phyloP scores from a whole-genome alignment of 2,113 vertebrate genomes.

The Lota lota region DNA sequence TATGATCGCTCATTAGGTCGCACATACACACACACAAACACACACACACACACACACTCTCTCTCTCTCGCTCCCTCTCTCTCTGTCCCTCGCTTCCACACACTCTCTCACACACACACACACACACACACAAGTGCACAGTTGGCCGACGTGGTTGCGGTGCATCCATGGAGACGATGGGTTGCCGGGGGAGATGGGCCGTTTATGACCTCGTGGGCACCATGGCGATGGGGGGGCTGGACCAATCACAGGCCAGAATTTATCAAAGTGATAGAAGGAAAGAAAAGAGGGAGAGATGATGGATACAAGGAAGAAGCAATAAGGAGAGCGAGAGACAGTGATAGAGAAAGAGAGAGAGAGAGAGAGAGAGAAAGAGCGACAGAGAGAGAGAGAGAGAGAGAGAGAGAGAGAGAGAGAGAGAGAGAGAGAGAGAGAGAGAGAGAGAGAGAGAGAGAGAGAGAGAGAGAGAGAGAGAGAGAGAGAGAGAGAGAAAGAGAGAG shows the following conservation, averaged over 20 bases:
- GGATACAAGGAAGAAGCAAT: too few species aligned
- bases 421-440: background rate
- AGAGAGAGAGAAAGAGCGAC: constrained; percentile 1
- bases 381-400: background rate
- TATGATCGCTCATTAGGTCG: constrained; percentile 64
- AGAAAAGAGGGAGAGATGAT: too few species aligned
- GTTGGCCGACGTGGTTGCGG: constrained; percentile 47
- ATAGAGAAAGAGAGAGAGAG: too few species aligned
- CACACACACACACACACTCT: constrained; percentile 1
- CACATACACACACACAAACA: constrained; percentile 27
- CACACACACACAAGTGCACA: constrained; percentile 25
- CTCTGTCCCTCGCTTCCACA: constrained; percentile 40
- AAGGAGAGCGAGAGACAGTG: too few species aligned
- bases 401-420: background rate
- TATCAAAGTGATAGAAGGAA: constrained; percentile 56
- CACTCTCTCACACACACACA: constrained; percentile 27
- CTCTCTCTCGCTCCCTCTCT: constrained; percentile 45
- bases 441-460: too few species aligned
- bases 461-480: background rate
- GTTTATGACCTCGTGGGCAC: constrained; percentile 67
- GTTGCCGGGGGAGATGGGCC: constrained; percentile 67
- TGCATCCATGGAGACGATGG: constrained; percentile 67
- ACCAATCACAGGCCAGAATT: constrained; percentile 70
- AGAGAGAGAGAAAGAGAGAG: background rate
- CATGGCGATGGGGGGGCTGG: constrained; percentile 60